Percentiles rank a stretch among this genome's conserved stretches.
These are phyloP conservation scores for Drosophila athabasca DNA, from an alignment of 1,140 invertebrate species.

Conservation along the genomic window DNA sequence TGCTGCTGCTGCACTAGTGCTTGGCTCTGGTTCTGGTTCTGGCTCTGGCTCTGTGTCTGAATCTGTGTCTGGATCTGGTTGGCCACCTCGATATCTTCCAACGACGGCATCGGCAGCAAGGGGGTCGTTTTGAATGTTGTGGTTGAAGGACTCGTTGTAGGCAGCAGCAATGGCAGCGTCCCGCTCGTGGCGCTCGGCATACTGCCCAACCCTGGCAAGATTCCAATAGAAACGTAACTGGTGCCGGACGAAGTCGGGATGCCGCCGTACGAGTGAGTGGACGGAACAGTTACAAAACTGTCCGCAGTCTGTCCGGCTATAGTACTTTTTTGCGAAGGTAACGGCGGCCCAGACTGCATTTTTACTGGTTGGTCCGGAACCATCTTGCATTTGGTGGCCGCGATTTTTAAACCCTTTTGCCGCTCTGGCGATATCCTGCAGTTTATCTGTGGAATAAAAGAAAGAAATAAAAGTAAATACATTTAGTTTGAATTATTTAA, in stretches of 20 bases:
- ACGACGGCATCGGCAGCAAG: constrained; percentile 68
- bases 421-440: not conserved
- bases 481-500: too few relatives aligned
- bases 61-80: constrained; percentile 19
- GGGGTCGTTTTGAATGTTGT: constrained; percentile 72
- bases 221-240: constrained; percentile 67
- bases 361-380: constrained; percentile 67
- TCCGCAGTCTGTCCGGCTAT: constrained; percentile 20
- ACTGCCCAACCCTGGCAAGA: constrained; percentile 45
- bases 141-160: constrained; percentile 42
- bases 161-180: constrained; percentile 47
- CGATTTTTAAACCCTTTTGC: constrained; percentile 15
- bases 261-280: constrained; percentile 21
- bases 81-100: constrained; percentile 73
- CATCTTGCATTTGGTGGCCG: constrained; percentile 71
- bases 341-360: constrained; percentile 68
- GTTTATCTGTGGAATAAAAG: too few relatives aligned
- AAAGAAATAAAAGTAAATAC: too few relatives aligned
- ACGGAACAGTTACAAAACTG: constrained; percentile 6
- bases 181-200: constrained; percentile 38
- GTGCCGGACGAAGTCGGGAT: constrained; percentile 46
- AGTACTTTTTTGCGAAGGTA: constrained; percentile 57
- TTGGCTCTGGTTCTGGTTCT: constrained; percentile 14
- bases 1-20: constrained; percentile 22
- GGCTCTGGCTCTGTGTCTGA: constrained; percentile 7